Evolutionary conservation across 2,888 invertebrate genomes (phyloP), one percentile per base, ranked within the genome.

Genomic region (Archaeoteleia sp.): DNA sequence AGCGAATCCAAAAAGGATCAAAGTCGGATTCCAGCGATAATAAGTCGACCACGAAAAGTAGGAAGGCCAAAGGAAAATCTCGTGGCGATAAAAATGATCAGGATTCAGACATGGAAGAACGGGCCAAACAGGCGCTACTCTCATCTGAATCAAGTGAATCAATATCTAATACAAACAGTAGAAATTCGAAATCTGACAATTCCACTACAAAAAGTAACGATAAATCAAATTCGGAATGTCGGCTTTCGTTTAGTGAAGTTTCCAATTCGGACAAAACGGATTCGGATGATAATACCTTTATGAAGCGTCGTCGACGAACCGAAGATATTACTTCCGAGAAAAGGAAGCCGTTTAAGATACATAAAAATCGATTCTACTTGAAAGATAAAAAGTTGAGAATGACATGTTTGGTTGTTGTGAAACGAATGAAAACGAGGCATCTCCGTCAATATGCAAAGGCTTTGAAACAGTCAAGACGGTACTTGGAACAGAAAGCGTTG

Each of bases 381-480:
- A 39, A 61, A 1, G 82, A 84, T 60, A 42, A 74, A 40, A 79
- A 80, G 65, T 68, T 85, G 12, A 67, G 57, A 54, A 67, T 73
- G 67, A 30, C 17, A 5, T 78, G 77, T 46, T 10, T 49, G 5
- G 78, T 84, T 43, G 40, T 40, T 6, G 14, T 84, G 37, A 48
- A 74, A 32, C 71, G 71, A 74, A 72, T 85, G 10, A 39, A 71
- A 0, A 20, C 73, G 30, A 72, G 55, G n/a, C 49, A 71, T 25
- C 74, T 84, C 12, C 29, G 58, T 5, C 74, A 72, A 20, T 58
- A 82, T 57, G 57, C 72, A 1, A 65, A 60, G 29, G 79, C 79
- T 6, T 72, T 85, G 67, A 51, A 71, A 48, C 74, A 73, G 42
- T 84, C 84, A n/a, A 79, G 66, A 60, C 66, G 75, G 60, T 75